Evolutionary conservation across 2,888 invertebrate genomes (phyloP), one percentile per base, ranked within the genome.

Genomic region (Phania funesta): DNA sequence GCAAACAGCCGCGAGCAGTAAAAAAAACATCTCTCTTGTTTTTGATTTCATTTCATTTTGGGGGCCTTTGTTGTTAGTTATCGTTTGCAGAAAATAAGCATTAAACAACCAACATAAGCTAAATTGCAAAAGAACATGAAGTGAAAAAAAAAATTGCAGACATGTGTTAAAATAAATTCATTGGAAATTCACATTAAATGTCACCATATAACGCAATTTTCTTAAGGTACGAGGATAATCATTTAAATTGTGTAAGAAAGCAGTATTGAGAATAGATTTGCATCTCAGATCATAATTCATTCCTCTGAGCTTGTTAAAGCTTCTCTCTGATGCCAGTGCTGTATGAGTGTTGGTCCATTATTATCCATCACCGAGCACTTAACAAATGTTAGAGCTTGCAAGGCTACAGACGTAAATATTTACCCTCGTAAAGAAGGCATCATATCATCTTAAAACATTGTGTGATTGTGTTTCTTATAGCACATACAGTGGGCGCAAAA

Each of bases 111-210:
- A 64, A 64, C 35, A 38, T 71, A 50, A 11, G 62, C 52, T 24
- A 38, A 52, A 77, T 68, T 48, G 35, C 35, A 56, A 22, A 64
- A 64, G 20, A 60, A 62, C 50, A 54, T 70, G 35, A 38, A 46
- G 68, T 20, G 46, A 38, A 48, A 29, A 54, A 46, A 52, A 77
- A 70, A 29, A 52, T 46, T 62, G 54, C 70, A 38, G 70, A 56
- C 77, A 77, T 77, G 70, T 77, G 77, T 77, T 77, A 41, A 77
- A 77, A 70, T 64, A 78, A 78, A 78, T 78, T 78, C 71, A 78
- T 56, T 71, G 78, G 70, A 78, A 78, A 78, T 50, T 64, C 48
- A 65, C 64, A 58, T 56, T 71, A 62, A 78, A 78, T 78, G 78
- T 58, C 64, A 56, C 29, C 74, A 35, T 62, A 68, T 26, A 70